Percentiles rank a stretch among this genome's conserved stretches.
phyloP scores from a whole-genome alignment of 2,797 vertebrate genomes.

The Intellagama lesueurii region DNA sequence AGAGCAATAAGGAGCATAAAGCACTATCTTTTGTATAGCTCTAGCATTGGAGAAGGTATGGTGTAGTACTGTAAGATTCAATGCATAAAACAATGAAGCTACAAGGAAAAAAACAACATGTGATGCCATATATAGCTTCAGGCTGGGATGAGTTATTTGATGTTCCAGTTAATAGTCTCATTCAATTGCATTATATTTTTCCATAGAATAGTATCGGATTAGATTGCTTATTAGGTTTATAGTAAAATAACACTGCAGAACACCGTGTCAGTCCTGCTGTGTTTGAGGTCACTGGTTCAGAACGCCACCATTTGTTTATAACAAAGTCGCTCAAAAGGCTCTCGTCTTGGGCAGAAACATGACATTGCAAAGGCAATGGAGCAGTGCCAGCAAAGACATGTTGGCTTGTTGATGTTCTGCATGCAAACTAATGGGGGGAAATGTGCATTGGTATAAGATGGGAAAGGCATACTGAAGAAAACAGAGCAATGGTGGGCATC shows the following conservation, averaged over 20 bases:
- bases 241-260: slow-evolving; percentile 34
- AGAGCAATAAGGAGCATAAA: background rate
- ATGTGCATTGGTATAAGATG: background rate
- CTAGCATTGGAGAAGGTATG: slow-evolving; percentile 51
- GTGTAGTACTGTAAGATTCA: background rate
- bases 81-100: slow-evolving; percentile 53
- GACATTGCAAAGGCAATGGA: slow-evolving; percentile 16
- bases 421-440: background rate
- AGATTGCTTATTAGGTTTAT: slow-evolving; percentile 20
- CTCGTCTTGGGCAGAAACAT: slow-evolving; percentile 4
- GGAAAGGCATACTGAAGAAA: background rate
- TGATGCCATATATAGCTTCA: slow-evolving; percentile 41
- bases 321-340: slow-evolving; percentile 4
- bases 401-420: slow-evolving; percentile 4
- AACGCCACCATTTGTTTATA: slow-evolving; percentile 18
- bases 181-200: background rate
- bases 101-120: slow-evolving; percentile 6
- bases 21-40: slow-evolving; percentile 5
- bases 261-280: background rate
- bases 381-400: background rate
- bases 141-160: slow-evolving; percentile 20
- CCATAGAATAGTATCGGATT: slow-evolving; percentile 16
- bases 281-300: background rate
- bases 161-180: slow-evolving; percentile 28
- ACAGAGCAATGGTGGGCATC: background rate